Evolutionary conservation across 2,113 vertebrate species (phyloP).

Genomic region (Petromus typicus): DNA sequence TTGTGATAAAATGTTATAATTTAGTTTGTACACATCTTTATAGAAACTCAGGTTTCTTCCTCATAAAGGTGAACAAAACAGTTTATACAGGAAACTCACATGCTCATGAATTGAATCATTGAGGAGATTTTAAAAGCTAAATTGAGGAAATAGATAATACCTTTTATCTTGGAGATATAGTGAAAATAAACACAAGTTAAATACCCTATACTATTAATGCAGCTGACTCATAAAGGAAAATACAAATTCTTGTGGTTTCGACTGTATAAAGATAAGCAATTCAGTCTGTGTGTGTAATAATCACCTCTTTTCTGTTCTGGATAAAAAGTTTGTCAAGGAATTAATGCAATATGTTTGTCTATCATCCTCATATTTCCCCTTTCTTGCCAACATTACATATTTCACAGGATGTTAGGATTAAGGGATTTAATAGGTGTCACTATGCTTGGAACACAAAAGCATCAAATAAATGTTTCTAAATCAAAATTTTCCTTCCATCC

Average conservation of each 20-base stretch:
- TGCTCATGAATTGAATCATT: neutral
- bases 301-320: neutral
- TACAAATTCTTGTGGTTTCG: neutral
- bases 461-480: neutral
- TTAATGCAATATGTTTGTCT: neutral
- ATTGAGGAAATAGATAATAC: neutral
- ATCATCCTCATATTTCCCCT: neutral
- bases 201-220: neutral
- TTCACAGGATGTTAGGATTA: neutral
- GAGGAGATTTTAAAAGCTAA: neutral
- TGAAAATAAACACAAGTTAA: conserved; percentile 36
- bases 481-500: neutral
- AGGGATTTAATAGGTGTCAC: neutral
- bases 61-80: neutral
- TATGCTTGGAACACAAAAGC: neutral
- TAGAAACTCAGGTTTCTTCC: neutral
- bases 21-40: neutral
- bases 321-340: neutral
- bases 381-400: neutral
- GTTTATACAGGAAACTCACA: neutral
- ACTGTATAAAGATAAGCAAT: neutral
- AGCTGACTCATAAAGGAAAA: conserved; percentile 51
- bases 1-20: neutral
- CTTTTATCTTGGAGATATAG: conserved; percentile 14
- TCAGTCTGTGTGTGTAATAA: neutral